Evolutionary conservation across 2,113 vertebrate genomes (phyloP).

Genomic region (Acanthochromis polyacanthus): DNA sequence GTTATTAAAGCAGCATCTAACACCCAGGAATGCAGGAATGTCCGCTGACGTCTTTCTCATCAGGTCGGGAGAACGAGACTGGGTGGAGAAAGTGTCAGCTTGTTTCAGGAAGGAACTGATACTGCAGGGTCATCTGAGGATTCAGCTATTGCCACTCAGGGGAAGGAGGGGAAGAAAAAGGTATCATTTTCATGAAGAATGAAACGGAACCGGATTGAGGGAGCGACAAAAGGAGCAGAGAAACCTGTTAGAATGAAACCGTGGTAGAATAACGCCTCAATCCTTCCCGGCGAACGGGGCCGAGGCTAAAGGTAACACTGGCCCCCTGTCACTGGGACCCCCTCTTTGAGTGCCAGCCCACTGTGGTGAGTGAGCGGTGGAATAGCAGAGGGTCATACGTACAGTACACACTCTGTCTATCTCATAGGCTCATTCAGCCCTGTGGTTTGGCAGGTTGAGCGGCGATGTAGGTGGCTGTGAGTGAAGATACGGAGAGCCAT

Average conservation of each 20-base stretch:
- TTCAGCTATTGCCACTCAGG: conserved; percentile 58
- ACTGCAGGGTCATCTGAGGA: conserved; percentile 59
- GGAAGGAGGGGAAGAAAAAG: conserved; percentile 25
- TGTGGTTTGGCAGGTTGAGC: conserved; percentile 77
- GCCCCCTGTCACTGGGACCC: conserved; percentile 65
- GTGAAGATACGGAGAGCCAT: conserved; percentile 73
- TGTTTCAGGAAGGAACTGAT: conserved; percentile 68
- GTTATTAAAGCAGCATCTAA: conserved; percentile 76
- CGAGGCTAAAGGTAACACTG: conserved; percentile 63
- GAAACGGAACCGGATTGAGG: conserved; percentile 27
- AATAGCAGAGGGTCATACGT: conserved; percentile 61
- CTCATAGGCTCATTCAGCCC: conserved; percentile 75
- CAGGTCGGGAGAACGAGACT: conserved; percentile 25
- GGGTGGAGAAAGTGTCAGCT: conserved; percentile 44
- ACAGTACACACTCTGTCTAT: conserved; percentile 75
- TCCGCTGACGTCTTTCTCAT: conserved; percentile 77
- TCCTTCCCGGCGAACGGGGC: conserved; percentile 30
- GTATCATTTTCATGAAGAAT: conserved; percentile 38
- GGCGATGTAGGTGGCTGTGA: conserved; percentile 79
- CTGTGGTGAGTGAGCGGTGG: conserved; percentile 71
- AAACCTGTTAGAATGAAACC: conserved; percentile 17
- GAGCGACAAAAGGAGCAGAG: conserved; percentile 19
- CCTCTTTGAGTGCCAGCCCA: conserved; percentile 47
- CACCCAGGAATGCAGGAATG: conserved; percentile 84
- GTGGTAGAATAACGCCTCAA: conserved; percentile 37